phyloP scores from a whole-genome alignment of 2,113 vertebrate species.

The Nematolebias whitei region DNA sequence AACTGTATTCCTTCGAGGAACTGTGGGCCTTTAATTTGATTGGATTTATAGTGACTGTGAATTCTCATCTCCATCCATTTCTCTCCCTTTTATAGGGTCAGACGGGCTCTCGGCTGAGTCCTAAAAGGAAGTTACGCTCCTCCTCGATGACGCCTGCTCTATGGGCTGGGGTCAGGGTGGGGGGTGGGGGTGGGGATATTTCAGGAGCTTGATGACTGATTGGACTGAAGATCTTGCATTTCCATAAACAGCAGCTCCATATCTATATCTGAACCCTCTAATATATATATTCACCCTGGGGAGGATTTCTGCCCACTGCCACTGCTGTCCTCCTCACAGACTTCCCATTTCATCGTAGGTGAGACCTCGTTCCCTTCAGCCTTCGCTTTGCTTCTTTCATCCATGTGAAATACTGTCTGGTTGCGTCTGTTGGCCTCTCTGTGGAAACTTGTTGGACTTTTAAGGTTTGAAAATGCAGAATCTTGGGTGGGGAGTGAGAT shows the following conservation, averaged over 20 bases:
- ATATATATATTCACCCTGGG: conserved; percentile 43
- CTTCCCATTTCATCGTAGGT: conserved; percentile 51
- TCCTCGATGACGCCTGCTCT: conserved; percentile 42
- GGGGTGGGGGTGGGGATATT: conserved; percentile 64
- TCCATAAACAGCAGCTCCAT: conserved; percentile 74
- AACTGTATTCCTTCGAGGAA: no score
- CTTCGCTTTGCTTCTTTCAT: conserved; percentile 1
- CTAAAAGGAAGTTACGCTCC: conserved; percentile 54
- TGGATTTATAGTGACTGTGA: conserved; percentile 30
- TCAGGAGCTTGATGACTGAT: conserved; percentile 67
- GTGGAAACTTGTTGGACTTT: neutral
- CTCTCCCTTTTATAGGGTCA: conserved; percentile 50
- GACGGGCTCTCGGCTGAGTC: conserved; percentile 3
- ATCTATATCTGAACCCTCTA: conserved; percentile 35
- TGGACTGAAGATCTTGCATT: conserved; percentile 70
- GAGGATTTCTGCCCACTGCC: conserved; percentile 26
- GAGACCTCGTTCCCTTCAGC: conserved; percentile 47
- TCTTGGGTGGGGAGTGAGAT: no score
- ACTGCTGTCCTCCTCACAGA: conserved; percentile 38
- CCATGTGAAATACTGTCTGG: neutral
- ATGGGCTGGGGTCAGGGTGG: conserved; percentile 37
- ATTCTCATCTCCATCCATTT: conserved; percentile 8
- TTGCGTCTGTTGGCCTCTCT: neutral
- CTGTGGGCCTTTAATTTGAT: neutral
- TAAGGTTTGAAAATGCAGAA: no score